Conservation (phyloP, 2,113 vertebrate species). For the Panthera uncia region DNA sequence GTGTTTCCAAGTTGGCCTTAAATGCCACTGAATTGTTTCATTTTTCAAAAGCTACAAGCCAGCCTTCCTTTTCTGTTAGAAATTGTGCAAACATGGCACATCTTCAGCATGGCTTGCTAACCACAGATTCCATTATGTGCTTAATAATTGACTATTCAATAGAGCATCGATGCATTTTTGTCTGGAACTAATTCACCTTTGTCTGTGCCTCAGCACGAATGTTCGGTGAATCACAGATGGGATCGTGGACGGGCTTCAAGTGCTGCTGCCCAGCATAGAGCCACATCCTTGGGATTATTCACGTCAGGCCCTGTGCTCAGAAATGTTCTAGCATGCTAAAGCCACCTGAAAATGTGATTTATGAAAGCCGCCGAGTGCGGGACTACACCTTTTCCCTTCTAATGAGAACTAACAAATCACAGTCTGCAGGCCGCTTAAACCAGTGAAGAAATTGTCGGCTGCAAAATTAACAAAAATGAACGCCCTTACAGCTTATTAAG, state of each 20-base stretch:
- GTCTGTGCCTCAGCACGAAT: conserved; percentile 79
- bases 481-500: conserved; percentile 27
- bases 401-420: conserved; percentile 69
- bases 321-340: conserved; percentile 71
- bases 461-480: conserved; percentile 69
- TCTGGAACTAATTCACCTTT: conserved; percentile 87
- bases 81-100: conserved; percentile 75
- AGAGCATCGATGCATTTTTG: conserved; percentile 84
- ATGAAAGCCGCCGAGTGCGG: conserved; percentile 64
- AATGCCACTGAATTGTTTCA: conserved; percentile 58
- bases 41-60: conserved; percentile 66
- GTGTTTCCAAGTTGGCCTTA: conserved; percentile 67
- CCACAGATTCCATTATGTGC: conserved; percentile 81
- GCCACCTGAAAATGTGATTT: conserved; percentile 80
- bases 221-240: conserved; percentile 81
- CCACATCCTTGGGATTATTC: conserved; percentile 78
- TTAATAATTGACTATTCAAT: conserved; percentile 89
- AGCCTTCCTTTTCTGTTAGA: conserved; percentile 62
- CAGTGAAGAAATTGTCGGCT: conserved; percentile 35
- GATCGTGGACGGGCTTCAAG: conserved; percentile 47
- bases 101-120: conserved; percentile 80
- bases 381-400: conserved; percentile 75
- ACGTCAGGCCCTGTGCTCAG: conserved; percentile 70
- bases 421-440: conserved; percentile 53
- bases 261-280: conserved; percentile 66